Evolutionary conservation across 2,888 invertebrate genomes (phyloP).

Genomic region (Lissocephala sabroskyi): DNA sequence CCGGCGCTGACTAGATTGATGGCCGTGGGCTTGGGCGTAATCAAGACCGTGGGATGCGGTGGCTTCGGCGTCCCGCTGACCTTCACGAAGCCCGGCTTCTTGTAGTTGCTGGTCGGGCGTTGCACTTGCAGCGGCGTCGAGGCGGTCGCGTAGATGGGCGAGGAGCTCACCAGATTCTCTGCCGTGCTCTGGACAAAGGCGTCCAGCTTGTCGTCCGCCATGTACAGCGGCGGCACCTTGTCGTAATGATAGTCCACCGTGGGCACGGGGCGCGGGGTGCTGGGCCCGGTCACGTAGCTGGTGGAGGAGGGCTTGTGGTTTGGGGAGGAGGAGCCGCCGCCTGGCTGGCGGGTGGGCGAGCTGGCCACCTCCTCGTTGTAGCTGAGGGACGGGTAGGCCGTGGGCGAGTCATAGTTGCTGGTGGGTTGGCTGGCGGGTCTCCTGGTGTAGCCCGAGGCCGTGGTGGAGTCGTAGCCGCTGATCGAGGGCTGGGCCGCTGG

Average conservation of each 20-base stretch:
- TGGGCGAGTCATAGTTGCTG: conserved; percentile 9
- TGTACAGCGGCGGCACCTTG: conserved; percentile 51
- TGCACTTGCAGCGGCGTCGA: conserved; percentile 69
- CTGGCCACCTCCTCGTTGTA: conserved; percentile 41
- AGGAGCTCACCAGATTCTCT: conserved; percentile 45
- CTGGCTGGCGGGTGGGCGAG: conserved; percentile 46
- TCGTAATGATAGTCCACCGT: conserved; percentile 56
- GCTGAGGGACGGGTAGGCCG: conserved; percentile 21
- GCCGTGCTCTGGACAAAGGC: conserved; percentile 63
- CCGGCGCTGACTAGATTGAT: conserved; percentile 56
- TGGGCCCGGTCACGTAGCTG: conserved; percentile 73
- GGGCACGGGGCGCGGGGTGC: conserved; percentile 74
- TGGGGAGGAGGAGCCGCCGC: conserved; percentile 31
- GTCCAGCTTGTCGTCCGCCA: conserved; percentile 67
- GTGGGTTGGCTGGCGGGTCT: not conserved
- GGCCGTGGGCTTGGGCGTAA: conserved; percentile 79
- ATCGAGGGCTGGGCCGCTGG: not conserved
- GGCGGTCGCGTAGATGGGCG: conserved; percentile 52
- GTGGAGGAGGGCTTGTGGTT: conserved; percentile 71
- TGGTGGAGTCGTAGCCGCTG: not conserved
- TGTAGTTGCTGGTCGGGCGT: conserved; percentile 36
- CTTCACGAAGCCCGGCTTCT: conserved; percentile 69
- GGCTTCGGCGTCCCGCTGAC: conserved; percentile 74
- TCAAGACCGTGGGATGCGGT: conserved; percentile 73
- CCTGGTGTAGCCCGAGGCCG: too few relatives aligned